Percentiles rank a stretch among this genome's conserved stretches.
These are phyloP conservation scores for Platalea minor DNA, from an alignment of 2,797 vertebrate species.

Conservation along the genomic window DNA sequence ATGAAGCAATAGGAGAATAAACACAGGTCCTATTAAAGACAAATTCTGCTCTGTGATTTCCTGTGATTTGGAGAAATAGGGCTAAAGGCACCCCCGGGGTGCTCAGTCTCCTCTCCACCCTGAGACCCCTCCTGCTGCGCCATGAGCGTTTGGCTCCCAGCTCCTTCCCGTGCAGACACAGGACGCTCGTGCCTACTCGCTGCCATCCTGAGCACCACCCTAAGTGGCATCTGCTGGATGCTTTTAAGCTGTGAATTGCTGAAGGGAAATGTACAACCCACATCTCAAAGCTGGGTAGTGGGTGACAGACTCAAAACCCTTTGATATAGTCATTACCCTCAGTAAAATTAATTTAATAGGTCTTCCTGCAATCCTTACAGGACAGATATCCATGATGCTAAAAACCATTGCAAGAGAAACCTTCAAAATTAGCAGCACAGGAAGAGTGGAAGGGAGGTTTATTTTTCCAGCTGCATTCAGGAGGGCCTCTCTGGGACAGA, in stretches of 20 bases:
- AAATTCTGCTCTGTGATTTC: background rate
- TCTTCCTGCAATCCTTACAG: background rate
- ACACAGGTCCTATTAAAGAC: background rate
- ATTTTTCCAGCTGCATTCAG: background rate
- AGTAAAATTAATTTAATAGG: background rate
- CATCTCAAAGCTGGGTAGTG: background rate
- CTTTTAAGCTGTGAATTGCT: background rate
- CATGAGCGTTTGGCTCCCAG: background rate
- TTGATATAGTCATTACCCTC: background rate
- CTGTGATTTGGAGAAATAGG: background rate
- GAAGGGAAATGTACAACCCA: background rate
- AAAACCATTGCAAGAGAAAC: background rate
- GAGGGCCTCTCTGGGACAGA: background rate
- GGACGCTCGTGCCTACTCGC: background rate
- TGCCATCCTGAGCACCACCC: background rate
- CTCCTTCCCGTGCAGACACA: background rate
- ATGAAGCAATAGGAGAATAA: background rate
- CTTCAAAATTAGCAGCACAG: background rate
- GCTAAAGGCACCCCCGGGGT: background rate
- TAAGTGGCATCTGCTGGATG: background rate
- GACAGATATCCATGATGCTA: background rate
- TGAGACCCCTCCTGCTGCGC: background rate
- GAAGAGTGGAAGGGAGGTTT: background rate
- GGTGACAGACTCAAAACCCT: background rate
- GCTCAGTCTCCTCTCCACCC: background rate